Evolutionary conservation across 2,797 vertebrate species (phyloP), one percentile per base, ranked within the genome.

Genomic region (Chrysocyon brachyurus): DNA sequence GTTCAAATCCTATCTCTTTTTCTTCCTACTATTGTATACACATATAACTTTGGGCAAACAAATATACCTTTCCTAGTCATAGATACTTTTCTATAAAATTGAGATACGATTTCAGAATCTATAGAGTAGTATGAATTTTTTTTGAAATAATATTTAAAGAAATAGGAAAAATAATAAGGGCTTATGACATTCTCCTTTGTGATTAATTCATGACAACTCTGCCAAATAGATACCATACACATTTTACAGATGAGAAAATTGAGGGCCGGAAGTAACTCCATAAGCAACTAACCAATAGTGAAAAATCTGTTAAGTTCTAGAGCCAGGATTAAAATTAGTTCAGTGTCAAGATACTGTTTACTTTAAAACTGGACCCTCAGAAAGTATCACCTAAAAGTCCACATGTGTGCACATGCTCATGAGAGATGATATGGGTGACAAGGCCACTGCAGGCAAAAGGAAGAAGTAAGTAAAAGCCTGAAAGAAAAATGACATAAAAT

Each of bases 141-240:
- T 72, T 77, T 52, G 8, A 77, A 96, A 83, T 63, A 90, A n/a
- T 52, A 77, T 70, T 92, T 81, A 83, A 83, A 83, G 61, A 8
- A 40, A 8, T 4, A 63, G 28, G 10, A 36, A n/a, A 93, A 78
- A 78, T 9, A 70, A 24, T 7, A 81, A 33, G 24, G 15, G 9
- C 31, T 91, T 93, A 59, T 78, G 56, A 40, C 12, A 85, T 79
- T 77, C 28, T 52, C n/a, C 5, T 86, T 49, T 90, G 15, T 88
- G 31, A 81, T 56, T 85, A 46, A 33, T 57, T 61, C 26, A 9
- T 26, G 36, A 86, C 40, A 70, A n/a, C 15, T 87, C 40, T 82
- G 21, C 17, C 28, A 61, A 70, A 12, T 3, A 46, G 4, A 31
- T 82, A 16, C 9, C n/a, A 56, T 64, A 28, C 14, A 24, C 36